These are phyloP conservation scores for Nibea coibor DNA, from an alignment of 2,113 vertebrate species.

Conservation along the genomic window DNA sequence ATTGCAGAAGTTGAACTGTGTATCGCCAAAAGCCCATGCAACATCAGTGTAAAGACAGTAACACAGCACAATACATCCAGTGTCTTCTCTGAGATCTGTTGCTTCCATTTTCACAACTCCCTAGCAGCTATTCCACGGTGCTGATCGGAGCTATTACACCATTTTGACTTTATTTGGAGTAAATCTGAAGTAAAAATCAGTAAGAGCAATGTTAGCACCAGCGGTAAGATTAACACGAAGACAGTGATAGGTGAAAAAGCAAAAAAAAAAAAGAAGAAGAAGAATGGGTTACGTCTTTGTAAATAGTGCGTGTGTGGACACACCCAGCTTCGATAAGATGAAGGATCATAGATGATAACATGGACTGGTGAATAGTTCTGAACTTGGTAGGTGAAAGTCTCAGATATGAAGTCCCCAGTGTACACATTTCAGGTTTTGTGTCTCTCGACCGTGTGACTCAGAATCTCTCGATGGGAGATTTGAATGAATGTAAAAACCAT, in stretches of 20 bases:
- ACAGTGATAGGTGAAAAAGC: conserved; percentile 29
- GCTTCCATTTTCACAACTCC: conserved; percentile 49
- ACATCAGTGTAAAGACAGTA: conserved; percentile 35
- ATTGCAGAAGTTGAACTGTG: conserved; percentile 45
- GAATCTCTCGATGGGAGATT: conserved; percentile 60
- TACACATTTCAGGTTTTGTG: conserved; percentile 72
- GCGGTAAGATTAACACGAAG: conserved; percentile 20
- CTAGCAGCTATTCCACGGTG: conserved; percentile 40
- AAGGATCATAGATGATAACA: conserved; percentile 32
- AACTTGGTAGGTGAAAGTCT: conserved; percentile 29
- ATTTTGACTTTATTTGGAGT: conserved; percentile 24
- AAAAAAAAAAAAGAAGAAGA: conserved; percentile 3
- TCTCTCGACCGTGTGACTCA: conserved; percentile 57
- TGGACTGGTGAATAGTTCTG: conserved; percentile 39
- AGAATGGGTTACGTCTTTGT: conserved; percentile 44
- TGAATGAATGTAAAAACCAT: conserved; percentile 81
- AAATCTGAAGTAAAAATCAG: conserved; percentile 12
- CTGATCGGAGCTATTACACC: conserved; percentile 15
- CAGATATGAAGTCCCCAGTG: conserved; percentile 47
- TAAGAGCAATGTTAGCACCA: conserved; percentile 60
- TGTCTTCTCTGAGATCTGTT: conserved; percentile 49
- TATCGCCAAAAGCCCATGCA: conserved; percentile 25
- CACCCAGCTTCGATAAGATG: conserved; percentile 27
- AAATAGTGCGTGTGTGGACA: conserved; percentile 54
- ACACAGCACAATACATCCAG: conserved; percentile 55